A percentile compares a stretch with the other conserved stretches of the same genome.
These are phyloP conservation scores for Pantherophis guttatus DNA, from an alignment of 2,113 vertebrate species.

Conservation along the genomic window DNA sequence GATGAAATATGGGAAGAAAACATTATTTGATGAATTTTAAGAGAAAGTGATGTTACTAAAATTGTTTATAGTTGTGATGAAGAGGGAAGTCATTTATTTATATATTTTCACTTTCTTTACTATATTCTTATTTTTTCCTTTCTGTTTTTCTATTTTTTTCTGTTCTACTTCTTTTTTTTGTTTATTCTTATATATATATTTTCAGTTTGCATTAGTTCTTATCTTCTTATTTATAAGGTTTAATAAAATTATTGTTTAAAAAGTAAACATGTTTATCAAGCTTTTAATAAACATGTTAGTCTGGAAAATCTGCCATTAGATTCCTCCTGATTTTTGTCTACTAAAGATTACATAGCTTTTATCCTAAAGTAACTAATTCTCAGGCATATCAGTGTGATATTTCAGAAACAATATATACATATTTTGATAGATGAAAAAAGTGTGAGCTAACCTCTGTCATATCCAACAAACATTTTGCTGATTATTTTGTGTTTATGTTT, in stretches of 20 bases:
- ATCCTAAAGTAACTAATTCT: background rate
- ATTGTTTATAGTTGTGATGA: background rate
- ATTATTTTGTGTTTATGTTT: background rate
- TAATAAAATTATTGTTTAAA: background rate
- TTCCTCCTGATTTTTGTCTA: background rate
- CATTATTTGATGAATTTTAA: background rate
- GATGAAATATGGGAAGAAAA: background rate
- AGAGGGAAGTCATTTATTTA: background rate
- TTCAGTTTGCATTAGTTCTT: background rate
- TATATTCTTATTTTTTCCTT: background rate
- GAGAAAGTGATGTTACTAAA: background rate
- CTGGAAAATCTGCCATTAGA: background rate
- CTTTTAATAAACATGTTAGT: background rate
- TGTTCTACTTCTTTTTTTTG: background rate
- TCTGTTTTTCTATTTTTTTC: background rate
- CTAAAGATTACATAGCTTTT: background rate
- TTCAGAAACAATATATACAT: slow-evolving; percentile 1
- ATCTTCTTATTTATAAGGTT: background rate
- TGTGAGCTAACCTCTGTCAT: background rate
- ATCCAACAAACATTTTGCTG: background rate
- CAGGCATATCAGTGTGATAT: background rate
- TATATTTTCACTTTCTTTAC: background rate
- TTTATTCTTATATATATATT: background rate
- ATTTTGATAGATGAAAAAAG: background rate
- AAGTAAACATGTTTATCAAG: background rate